Evolutionary conservation across 2,113 vertebrate species (phyloP), one percentile per base, ranked within the genome.

Genomic region (Lepus americanus): DNA sequence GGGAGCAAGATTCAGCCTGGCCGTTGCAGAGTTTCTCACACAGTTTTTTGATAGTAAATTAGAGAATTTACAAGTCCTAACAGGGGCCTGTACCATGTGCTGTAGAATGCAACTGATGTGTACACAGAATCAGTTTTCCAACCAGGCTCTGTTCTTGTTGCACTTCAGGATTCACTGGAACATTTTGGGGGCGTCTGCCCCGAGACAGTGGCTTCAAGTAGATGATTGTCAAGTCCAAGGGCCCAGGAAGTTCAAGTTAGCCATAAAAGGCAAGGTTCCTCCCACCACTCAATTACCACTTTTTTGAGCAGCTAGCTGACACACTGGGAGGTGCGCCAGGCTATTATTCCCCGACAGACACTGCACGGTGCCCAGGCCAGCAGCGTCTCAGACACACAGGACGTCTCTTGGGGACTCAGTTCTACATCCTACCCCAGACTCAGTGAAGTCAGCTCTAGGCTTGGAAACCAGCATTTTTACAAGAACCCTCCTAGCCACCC

Each of bases 191-290:
- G 63, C n/a, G 33, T 64, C 72, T 22, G 51, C 27, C 44, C 12
- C 7, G 59, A 3, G 8, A 22, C 3, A 31, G 36, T 78, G 77
- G 49, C 27, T 77, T 59, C 5, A 19, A 25, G 72, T n/a, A 2
- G 5, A 31, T 44, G 39, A 31, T 0, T 6, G 31, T 84, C 8
- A 74, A 81, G 44, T 6, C 72, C 33, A 29, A 27, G 14, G 9
- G 22, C 22, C 6, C 74, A 9, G n/a, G 8, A 70, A 79, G 36
- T 53, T n/a, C 67, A 87, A 84, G 31, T 67, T 14, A 89, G 74
- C 44, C 77, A 83, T 25, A 87, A 49, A 93, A 79, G 64, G 27
- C 87, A 83, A 83, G 31, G 81, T 66, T 69, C 49, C 64, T 44
- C 20, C 33, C 20, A 67, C 27, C 59, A 61, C 31, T 31, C 9